Conservation (phyloP, 2,888 invertebrate species). For the Blera fallax region DNA sequence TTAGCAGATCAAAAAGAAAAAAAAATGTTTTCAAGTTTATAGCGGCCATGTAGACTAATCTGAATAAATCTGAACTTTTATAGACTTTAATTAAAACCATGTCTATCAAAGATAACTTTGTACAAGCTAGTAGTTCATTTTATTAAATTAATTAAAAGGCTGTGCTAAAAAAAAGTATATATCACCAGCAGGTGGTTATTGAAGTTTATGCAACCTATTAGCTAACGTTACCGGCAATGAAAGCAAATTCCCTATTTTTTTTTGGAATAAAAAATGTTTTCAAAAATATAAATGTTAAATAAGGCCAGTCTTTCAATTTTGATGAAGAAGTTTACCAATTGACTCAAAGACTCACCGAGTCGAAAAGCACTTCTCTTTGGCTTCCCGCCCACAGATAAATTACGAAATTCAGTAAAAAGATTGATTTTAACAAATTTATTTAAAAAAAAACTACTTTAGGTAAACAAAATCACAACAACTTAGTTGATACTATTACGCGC, state of each 20-base stretch:
- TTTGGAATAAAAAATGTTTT: no score
- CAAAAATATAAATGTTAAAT: background rate
- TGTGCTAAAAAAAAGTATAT: background rate
- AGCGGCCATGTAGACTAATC: background rate
- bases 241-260: no score
- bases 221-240: background rate
- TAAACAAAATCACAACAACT: background rate
- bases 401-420: no score
- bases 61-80: background rate
- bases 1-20: background rate
- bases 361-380: no score
- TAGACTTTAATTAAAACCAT: background rate
- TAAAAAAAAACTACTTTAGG: background rate
- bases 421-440: background rate
- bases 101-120: background rate
- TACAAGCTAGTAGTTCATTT: background rate
- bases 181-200: background rate
- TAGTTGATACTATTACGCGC: background rate
- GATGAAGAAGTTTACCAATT: no score
- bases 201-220: background rate
- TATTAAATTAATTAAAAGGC: background rate
- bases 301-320: background rate
- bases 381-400: no score
- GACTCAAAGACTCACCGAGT: no score
- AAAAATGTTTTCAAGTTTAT: constrained; percentile 24